Percentiles rank a stretch among this genome's conserved stretches.
Conservation (phyloP, 1,140 invertebrate genomes). For the Diorhabda sublineata region DNA sequence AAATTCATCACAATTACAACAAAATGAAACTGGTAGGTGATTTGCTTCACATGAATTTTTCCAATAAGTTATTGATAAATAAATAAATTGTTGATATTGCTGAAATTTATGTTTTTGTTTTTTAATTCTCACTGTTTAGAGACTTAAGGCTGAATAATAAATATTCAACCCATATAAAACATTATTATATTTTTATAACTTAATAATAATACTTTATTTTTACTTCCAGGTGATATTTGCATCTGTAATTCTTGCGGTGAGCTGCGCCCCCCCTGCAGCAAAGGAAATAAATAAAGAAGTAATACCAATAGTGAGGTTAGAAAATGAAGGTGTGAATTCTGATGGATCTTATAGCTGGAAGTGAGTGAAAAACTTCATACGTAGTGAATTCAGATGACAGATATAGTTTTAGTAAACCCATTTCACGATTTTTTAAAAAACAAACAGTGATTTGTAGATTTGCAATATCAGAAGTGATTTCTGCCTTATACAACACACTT, state of each 20-base stretch:
- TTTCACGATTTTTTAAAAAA: too few relatives aligned
- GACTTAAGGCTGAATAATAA: neutral
- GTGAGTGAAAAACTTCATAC: constrained; percentile 8
- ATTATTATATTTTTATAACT: too few relatives aligned
- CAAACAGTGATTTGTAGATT: too few relatives aligned
- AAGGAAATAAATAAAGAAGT: constrained; percentile 13
- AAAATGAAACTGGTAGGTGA: constrained; percentile 12
- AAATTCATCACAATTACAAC: constrained; percentile 1
- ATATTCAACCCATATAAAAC: too few relatives aligned
- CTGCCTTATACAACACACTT: too few relatives aligned
- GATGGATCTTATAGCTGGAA: constrained; percentile 26
- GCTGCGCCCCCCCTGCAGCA: neutral
- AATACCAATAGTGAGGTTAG: constrained; percentile 21
- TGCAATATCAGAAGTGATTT: too few relatives aligned
- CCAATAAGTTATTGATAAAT: too few relatives aligned
- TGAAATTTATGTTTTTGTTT: neutral
- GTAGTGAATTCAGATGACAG: too few relatives aligned
- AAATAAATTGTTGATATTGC: neutral
- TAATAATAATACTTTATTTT: neutral
- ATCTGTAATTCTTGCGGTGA: neutral
- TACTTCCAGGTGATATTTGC: neutral
- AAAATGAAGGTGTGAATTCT: constrained; percentile 25
- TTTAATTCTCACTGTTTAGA: neutral
- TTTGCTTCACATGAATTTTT: neutral
- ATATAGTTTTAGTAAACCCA: too few relatives aligned